A percentile compares a stretch with the other conserved stretches of the same genome.
Evolutionary conservation across 2,113 vertebrate genomes (phyloP).

Genomic region (Phyllostomus hastatus): DNA sequence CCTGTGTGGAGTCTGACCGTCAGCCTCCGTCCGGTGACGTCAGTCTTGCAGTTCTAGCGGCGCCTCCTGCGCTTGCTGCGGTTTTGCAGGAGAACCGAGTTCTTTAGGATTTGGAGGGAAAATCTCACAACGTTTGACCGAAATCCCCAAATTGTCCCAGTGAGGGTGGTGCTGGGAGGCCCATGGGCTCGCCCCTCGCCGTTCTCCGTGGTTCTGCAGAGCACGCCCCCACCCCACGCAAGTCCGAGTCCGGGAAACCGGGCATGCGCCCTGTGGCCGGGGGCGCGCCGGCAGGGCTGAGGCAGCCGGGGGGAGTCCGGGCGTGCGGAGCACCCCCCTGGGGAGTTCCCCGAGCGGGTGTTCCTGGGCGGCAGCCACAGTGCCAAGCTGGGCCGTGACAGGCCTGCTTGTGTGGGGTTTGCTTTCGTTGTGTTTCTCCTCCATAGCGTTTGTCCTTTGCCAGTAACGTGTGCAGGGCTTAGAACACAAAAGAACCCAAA

Average conservation of each 20-base stretch:
- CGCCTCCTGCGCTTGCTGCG: too few relatives aligned
- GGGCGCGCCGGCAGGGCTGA: too few relatives aligned
- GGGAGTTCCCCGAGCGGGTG: accelerated
- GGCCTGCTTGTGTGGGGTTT: too few relatives aligned
- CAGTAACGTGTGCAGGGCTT: neutral
- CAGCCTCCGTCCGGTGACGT: too few relatives aligned
- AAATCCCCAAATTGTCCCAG: neutral
- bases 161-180: too few relatives aligned
- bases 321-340: accelerated
- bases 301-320: too few relatives aligned
- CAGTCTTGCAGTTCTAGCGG: neutral
- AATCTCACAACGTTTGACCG: neutral
- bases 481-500: neutral
- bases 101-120: neutral
- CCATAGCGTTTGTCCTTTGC: neutral
- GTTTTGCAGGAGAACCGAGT: neutral
- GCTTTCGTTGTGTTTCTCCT: neutral
- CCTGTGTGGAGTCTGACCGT: neutral
- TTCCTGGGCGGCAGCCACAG: accelerated
- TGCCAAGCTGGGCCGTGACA: accelerated
- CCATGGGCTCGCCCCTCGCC: accelerated
- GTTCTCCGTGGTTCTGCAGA: accelerated
- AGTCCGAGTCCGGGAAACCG: neutral
- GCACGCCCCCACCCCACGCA: accelerated
- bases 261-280: neutral